Percentiles rank a stretch among this genome's conserved stretches.
These are phyloP conservation scores for Apogon hyalosoma DNA, from an alignment of 2,797 vertebrate genomes.

Conservation along the genomic window DNA sequence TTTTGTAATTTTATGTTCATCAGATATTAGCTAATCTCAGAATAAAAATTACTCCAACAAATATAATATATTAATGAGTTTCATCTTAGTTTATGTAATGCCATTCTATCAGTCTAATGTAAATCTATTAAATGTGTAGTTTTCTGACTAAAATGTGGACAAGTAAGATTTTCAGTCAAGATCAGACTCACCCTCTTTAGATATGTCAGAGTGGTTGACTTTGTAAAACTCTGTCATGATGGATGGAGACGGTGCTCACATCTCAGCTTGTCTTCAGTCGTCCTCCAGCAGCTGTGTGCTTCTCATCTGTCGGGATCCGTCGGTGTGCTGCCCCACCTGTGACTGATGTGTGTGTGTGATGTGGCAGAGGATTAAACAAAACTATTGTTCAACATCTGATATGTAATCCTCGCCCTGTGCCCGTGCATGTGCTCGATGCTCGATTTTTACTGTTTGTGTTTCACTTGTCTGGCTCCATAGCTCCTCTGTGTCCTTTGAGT, in stretches of 20 bases:
- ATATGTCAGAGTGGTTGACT: constrained; percentile 39
- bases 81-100: too few species aligned
- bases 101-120: too few species aligned
- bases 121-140: neutral
- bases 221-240: constrained; percentile 58
- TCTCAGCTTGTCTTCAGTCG: constrained; percentile 47
- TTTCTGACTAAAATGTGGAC: neutral
- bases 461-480: constrained; percentile 3
- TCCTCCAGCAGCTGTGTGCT: constrained; percentile 51
- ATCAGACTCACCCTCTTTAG: constrained; percentile 55
- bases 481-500: constrained; percentile 25
- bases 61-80: neutral
- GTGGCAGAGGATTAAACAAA: constrained; percentile 23
- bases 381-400: constrained; percentile 6
- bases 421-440: constrained; percentile 19
- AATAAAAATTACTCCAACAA: neutral
- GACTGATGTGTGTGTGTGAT: neutral
- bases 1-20: neutral
- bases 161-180: neutral
- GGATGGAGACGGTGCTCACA: constrained; percentile 47
- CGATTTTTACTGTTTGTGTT: constrained; percentile 14
- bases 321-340: constrained; percentile 1
- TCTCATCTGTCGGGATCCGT: constrained; percentile 56
- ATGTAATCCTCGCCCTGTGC: constrained; percentile 14
- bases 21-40: neutral